Base-by-base conservation (phyloP, 2,797 vertebrate genomes). In the Acridotheres tristis region DNA sequence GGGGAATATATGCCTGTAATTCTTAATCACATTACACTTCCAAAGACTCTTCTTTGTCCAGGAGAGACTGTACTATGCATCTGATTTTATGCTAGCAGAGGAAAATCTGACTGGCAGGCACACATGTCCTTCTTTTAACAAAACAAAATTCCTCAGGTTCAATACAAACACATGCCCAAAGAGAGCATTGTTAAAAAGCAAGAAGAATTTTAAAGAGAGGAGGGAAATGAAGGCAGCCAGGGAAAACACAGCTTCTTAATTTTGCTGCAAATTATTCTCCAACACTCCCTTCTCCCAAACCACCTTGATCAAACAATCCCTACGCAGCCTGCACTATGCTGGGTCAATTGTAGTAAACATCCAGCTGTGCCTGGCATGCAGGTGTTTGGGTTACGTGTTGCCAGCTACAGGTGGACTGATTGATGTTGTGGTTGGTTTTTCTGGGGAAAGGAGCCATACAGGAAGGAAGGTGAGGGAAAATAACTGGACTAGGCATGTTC, bases 161-260 rank as follows among this genome's bases (percentile, higher is more conserved):
- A 77, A 89, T 74, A 82, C 5, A 23, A 85, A 54, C 38, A 86
- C 42, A n/a, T 51, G 67, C 74, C 83, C 83, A 92, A 94, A 93
- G 87, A n/a, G 89, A 96, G 83, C 1, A 15, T 59, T 92, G 58
- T 90, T 91, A 73, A 96, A 96, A 91, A 94, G 42, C 55, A 92
- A 88, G 74, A 82, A 83, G 47, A 83, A 74, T 92, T 94, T 95
- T 95, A 94, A 92, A 85, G 71, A 83, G 68, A 58, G 53, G 45
- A 66, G 61, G 68, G 72, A 96, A 90, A 94, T 29, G 6, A 32
- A 93, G 30, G 83, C 68, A 94, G 85, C 77, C 95, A 89, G 88
- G 86, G 88, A 94, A 97, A 97, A 96, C 50, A 94, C 4, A 76
- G 78, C 40, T 94, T 90, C 90, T 92, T 96, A 91, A 97, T 93